Base-by-base conservation (phyloP, 1,140 invertebrate genomes). In the Lucilia cuprina region DNA sequence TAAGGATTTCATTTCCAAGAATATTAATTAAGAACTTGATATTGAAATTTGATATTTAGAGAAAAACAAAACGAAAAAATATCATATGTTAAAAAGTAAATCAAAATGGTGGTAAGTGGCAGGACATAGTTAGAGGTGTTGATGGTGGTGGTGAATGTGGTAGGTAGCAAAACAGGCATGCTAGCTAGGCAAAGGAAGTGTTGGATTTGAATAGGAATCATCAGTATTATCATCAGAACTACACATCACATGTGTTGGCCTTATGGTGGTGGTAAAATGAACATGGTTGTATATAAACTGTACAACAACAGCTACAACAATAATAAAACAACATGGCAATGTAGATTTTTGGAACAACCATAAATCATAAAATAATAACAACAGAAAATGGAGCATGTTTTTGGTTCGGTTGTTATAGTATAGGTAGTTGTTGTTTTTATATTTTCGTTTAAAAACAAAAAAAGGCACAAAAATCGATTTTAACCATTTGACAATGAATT, bases 21-120 rank as follows among this genome's bases (percentile, higher is more conserved):
- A 80, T 50, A 80, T 80, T 80, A 80, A 80, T 80, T 80, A 80
- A 80, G 47, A 80, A 80, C 41, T 80, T 80, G 77, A 80, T 80
- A 80, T 50, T 80, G 77, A 80, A 80, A 80, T 80, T 30, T 80
- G 77, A 80, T 80, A 80, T 80, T 50, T 50, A 5, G 35, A 25
- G 41, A 19, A 80, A 41, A 49, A 49, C 7, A 55, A 55, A n/a
- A 5, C 1, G 17, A 55, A 14, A 55, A 55, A 55, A 12, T 55
- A 55, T 55, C 50, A 55, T 55, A 55, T 55, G 74, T n/a, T 35
- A 77, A 77, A 77, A 35, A n/a, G 12, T 41, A 80, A 80, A 49
- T 50, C 19, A 80, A 80, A 80, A 80, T 80, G 77, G 77, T 80
- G 77, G 47, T 49, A 25, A 80, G 47, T 80, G 41, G 77, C 17